Conservation (phyloP, 30 jellyfish, hydroid and myxozoan species). For the Turritopsis dohrnii region DNA sequence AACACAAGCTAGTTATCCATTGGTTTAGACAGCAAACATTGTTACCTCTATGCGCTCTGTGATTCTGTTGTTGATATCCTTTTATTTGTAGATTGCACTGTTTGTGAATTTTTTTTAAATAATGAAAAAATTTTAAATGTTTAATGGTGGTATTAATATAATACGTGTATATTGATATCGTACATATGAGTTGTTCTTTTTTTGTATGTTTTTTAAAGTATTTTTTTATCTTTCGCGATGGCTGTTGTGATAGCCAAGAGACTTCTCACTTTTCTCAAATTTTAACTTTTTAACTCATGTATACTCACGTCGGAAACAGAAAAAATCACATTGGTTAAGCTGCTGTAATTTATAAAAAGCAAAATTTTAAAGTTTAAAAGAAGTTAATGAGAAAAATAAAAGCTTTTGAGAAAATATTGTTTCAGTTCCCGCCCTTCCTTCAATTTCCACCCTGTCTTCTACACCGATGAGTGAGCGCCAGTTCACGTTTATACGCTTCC, state of each 20-base stretch:
- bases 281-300: background rate
- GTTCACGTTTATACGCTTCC: no score
- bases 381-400: background rate
- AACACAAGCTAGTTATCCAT: conserved; percentile 91
- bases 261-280: background rate
- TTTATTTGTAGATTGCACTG: background rate
- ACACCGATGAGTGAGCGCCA: no score
- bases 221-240: background rate
- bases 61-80: background rate
- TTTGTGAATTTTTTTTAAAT: background rate
- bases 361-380: background rate
- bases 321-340: no score
- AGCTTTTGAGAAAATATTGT: background rate
- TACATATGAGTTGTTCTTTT: background rate
- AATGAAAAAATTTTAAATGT: background rate
- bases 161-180: background rate
- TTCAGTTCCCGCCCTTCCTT: no score
- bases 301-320: background rate
- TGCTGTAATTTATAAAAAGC: background rate
- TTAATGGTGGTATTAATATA: background rate
- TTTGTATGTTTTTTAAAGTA: background rate
- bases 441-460: no score
- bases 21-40: conserved; percentile 37
- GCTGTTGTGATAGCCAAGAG: background rate
- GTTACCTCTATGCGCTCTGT: background rate